Conservation (phyloP, 2,888 invertebrate species). For the Xestoiulus laeticollis region DNA sequence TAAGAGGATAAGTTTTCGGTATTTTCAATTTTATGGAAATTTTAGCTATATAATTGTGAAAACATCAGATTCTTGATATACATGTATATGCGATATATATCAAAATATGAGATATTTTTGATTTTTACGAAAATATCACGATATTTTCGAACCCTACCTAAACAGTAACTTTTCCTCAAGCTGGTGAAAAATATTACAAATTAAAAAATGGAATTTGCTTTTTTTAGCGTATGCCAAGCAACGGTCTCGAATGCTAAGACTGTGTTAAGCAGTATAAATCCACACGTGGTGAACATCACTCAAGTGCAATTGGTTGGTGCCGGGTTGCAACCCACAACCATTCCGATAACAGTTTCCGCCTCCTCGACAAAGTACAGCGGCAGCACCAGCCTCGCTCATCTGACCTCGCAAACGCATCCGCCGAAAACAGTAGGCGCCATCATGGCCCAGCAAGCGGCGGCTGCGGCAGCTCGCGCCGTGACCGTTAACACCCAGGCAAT, state of each 20-base stretch:
- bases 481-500: conserved; percentile 31
- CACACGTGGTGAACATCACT: conserved; percentile 56
- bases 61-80: no score
- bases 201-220: neutral
- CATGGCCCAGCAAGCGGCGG: conserved; percentile 54
- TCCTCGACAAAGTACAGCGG: conserved; percentile 42
- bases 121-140: no score
- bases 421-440: conserved; percentile 55
- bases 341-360: conserved; percentile 43
- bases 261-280: conserved; percentile 57
- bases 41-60: no score
- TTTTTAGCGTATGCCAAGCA: conserved; percentile 23
- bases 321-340: neutral
- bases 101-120: no score
- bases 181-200: neutral
- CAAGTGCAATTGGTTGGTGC: conserved; percentile 54
- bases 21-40: no score
- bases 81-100: no score
- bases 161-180: no score
- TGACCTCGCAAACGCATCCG: neutral
- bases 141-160: no score
- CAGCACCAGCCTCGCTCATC: conserved; percentile 32
- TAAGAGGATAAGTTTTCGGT: no score
- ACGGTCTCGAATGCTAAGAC: conserved; percentile 49
- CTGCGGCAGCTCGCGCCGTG: conserved; percentile 48